phyloP scores from a whole-genome alignment of 2,888 invertebrate genomes.

The Chironomus tentans region DNA sequence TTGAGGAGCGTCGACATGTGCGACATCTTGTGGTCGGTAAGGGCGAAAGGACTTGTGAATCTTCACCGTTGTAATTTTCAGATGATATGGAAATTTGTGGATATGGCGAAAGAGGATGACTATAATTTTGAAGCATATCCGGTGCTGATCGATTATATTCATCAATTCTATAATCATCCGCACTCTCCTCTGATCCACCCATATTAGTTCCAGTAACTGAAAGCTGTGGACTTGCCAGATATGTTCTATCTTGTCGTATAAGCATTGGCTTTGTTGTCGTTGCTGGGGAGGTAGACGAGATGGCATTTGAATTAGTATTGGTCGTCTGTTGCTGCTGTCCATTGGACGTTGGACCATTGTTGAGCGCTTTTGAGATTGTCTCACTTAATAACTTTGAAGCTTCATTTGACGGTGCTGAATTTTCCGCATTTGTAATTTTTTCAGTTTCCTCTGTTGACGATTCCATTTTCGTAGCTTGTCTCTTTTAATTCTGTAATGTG shows the following conservation, averaged over 20 bases:
- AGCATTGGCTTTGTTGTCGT: conserved; percentile 65
- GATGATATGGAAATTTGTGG: conserved; percentile 37
- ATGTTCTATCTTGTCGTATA: conserved; percentile 74
- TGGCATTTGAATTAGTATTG: neutral
- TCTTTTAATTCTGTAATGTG: neutral
- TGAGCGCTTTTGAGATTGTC: neutral
- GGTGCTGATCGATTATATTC: conserved; percentile 43
- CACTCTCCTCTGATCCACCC: conserved; percentile 71
- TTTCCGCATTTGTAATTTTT: neutral
- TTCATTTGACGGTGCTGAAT: neutral
- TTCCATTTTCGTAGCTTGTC: neutral
- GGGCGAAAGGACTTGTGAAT: conserved; percentile 11
- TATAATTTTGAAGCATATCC: conserved; percentile 29
- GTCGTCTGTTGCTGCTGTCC: neutral
- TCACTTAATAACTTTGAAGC: conserved; percentile 1
- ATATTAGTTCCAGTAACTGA: conserved; percentile 48
- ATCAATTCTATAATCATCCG: conserved; percentile 53
- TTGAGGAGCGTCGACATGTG: conserved; percentile 67
- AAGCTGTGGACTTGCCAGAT: conserved; percentile 58
- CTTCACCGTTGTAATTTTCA: conserved; percentile 11
- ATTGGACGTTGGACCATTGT: neutral
- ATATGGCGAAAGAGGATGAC: conserved; percentile 39
- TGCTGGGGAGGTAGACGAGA: conserved; percentile 29
- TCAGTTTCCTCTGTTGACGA: neutral
- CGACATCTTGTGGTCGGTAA: conserved; percentile 39